These are phyloP conservation scores for Fragum fragum DNA, from an alignment of 2,888 invertebrate genomes.

Conservation along the genomic window DNA sequence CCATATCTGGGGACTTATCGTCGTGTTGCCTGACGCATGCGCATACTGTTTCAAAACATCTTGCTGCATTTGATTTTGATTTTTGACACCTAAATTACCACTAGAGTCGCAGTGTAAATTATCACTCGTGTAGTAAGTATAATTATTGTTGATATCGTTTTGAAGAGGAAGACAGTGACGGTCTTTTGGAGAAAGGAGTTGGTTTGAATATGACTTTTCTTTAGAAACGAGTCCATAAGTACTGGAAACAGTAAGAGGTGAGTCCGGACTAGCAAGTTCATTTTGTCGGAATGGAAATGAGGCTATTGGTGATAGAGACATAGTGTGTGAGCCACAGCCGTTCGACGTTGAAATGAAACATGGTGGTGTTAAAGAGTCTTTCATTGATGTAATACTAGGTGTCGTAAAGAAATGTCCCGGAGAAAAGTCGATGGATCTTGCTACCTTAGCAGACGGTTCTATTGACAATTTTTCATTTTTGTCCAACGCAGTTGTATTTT, in stretches of 20 bases:
- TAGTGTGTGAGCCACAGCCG: conserved; percentile 31
- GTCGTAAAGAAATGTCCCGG: not conserved
- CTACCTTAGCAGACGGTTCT: conserved; percentile 41
- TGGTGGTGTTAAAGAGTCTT: not conserved
- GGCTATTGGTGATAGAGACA: conserved; percentile 66
- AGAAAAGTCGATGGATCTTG: conserved; percentile 40
- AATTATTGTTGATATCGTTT: conserved; percentile 14
- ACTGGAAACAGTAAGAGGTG: conserved; percentile 39
- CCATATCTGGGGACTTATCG: conserved; percentile 39
- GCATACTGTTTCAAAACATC: conserved; percentile 13
- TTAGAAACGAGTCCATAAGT: not conserved
- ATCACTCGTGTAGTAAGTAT: not conserved
- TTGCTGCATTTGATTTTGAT: not conserved
- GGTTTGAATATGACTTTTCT: not conserved
- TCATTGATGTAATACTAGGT: not conserved
- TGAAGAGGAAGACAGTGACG: not conserved
- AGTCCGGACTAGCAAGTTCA: conserved; percentile 68
- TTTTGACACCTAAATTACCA: not conserved
- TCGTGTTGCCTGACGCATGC: not conserved
- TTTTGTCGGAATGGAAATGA: conserved; percentile 65
- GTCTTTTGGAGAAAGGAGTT: not conserved
- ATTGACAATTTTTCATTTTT: conserved; percentile 12
- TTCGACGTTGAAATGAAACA: conserved; percentile 4
- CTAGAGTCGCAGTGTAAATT: not conserved
- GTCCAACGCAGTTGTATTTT: not conserved